These are phyloP conservation scores for Phania funesta DNA, from an alignment of 2,888 invertebrate genomes.

Conservation along the genomic window DNA sequence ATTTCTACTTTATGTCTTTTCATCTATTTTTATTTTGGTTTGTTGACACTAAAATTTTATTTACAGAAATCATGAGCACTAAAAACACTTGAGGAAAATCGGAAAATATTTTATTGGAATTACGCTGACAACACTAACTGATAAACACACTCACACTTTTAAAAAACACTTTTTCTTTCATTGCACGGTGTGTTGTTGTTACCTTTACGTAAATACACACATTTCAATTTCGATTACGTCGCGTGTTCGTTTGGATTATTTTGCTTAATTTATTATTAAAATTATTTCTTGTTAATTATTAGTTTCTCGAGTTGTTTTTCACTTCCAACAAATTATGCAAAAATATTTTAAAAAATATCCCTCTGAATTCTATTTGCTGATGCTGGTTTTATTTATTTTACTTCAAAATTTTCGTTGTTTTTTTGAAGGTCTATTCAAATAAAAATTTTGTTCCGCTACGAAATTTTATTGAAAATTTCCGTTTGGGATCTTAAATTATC, in stretches of 20 bases:
- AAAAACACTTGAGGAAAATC: background rate
- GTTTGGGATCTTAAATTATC: background rate
- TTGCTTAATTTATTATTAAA: constrained; percentile 7
- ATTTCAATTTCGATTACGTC: constrained; percentile 13
- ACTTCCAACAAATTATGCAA: constrained; percentile 53
- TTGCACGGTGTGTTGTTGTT: background rate
- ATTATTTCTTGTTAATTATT: constrained; percentile 20
- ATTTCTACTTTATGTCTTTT: constrained; percentile 6
- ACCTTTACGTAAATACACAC: background rate
- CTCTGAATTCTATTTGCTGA: constrained; percentile 10
- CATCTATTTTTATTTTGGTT: constrained; percentile 31
- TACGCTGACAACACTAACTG: constrained; percentile 20
- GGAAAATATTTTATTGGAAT: constrained; percentile 37
- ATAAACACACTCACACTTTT: constrained; percentile 3
- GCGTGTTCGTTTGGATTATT: constrained; percentile 37
- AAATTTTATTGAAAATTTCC: constrained; percentile 31
- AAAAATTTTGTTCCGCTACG: constrained; percentile 30
- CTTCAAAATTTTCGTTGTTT: background rate
- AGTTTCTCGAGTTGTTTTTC: constrained; percentile 41
- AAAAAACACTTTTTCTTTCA: constrained; percentile 19
- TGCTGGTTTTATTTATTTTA: constrained; percentile 1
- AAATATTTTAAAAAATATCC: constrained; percentile 5
- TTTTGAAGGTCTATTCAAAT: constrained; percentile 37
- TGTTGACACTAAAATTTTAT: constrained; percentile 46
- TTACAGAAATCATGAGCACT: constrained; percentile 27